Conservation (phyloP, 2,888 invertebrate species). For the Andrena trimmerana region DNA sequence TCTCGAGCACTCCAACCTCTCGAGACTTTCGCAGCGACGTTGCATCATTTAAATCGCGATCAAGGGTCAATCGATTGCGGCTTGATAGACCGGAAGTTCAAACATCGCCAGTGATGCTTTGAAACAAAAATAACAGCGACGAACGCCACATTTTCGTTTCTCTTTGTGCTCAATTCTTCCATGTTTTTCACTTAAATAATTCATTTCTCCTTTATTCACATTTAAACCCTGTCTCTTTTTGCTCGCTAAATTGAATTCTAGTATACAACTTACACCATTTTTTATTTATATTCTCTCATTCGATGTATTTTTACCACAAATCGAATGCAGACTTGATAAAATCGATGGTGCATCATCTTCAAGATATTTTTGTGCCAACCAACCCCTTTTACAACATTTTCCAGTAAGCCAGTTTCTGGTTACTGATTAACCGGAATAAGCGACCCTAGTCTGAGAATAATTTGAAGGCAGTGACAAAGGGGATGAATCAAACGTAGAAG, state of each 20-base stretch:
- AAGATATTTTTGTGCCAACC: too few species aligned
- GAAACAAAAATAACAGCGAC: neutral
- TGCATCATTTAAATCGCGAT: constrained; percentile 5
- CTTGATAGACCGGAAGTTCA: neutral
- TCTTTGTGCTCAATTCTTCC: neutral
- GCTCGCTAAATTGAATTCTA: too few species aligned
- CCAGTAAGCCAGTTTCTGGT: neutral
- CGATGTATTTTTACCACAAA: too few species aligned
- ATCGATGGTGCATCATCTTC: too few species aligned
- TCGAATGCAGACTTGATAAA: too few species aligned
- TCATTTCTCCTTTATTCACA: neutral
- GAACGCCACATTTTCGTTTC: neutral
- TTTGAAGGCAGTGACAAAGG: constrained; percentile 15
- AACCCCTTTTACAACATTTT: too few species aligned
- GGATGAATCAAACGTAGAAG: constrained; percentile 15
- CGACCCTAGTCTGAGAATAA: constrained; percentile 58
- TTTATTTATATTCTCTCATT: too few species aligned
- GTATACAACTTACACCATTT: too few species aligned
- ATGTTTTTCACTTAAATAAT: neutral
- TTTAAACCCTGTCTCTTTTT: too few species aligned
- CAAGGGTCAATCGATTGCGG: constrained; percentile 1
- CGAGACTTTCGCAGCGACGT: neutral
- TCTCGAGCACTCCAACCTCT: neutral
- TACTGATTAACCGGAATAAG: constrained; percentile 52
- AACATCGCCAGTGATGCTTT: neutral